A percentile compares a stretch with the other conserved stretches of the same genome.
Conservation (phyloP, 2,888 invertebrate genomes). For the Macropis europaea region DNA sequence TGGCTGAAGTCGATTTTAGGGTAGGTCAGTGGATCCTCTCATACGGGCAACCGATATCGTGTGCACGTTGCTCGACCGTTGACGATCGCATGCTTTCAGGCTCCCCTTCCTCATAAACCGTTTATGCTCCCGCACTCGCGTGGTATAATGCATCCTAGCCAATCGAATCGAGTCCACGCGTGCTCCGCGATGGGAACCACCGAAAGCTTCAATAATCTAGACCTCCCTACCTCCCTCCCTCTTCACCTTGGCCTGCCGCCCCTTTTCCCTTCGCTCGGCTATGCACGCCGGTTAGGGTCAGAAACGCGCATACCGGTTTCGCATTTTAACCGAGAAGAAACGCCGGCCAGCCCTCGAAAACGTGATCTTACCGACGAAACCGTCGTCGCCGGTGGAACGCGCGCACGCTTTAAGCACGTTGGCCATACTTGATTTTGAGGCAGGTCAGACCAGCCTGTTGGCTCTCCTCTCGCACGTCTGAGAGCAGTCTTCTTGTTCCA, state of each 20-base stretch:
- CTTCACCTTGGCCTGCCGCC: conserved; percentile 17
- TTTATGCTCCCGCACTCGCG: conserved; percentile 17
- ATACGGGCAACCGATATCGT: conserved; percentile 16
- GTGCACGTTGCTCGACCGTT: conserved; percentile 42
- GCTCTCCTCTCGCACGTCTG: background rate
- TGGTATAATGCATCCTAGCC: too few species aligned
- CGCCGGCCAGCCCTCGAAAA: conserved; percentile 36
- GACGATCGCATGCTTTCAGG: conserved; percentile 40
- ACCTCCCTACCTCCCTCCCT: background rate
- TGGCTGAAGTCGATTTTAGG: conserved; percentile 21
- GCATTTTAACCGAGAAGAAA: conserved; percentile 46
- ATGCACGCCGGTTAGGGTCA: conserved; percentile 3
- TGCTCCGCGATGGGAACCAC: conserved; percentile 29
- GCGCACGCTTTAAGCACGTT: conserved; percentile 28
- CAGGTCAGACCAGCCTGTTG: conserved; percentile 53
- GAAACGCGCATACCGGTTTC: conserved; percentile 52
- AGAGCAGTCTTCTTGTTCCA: background rate
- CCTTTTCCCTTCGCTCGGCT: conserved; percentile 2
- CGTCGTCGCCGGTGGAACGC: conserved; percentile 16
- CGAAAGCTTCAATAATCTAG: conserved; percentile 17
- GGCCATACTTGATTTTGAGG: conserved; percentile 56
- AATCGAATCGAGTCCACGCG: conserved; percentile 31
- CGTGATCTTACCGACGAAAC: conserved; percentile 38
- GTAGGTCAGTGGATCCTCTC: conserved; percentile 37
- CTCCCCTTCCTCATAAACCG: conserved; percentile 2